phyloP scores from a whole-genome alignment of 2,113 vertebrate genomes.

The Mormoops blainvillei region DNA sequence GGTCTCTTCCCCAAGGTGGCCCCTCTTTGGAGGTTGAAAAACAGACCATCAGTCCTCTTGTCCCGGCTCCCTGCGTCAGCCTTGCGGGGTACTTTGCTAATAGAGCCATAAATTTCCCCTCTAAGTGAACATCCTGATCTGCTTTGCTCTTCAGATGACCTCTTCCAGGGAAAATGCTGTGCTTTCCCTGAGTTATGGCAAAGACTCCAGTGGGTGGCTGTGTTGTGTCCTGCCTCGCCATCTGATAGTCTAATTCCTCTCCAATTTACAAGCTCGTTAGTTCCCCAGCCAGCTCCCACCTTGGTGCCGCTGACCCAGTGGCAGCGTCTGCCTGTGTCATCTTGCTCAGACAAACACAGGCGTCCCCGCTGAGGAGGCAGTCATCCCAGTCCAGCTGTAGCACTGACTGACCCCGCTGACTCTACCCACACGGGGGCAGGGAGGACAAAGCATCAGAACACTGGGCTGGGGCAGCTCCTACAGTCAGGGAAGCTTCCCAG shows the following conservation, averaged over 20 bases:
- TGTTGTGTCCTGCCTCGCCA: constrained; percentile 43
- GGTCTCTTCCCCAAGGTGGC: neutral
- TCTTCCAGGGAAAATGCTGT: neutral
- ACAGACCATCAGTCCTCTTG: neutral
- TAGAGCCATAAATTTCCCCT: constrained; percentile 33
- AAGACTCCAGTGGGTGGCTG: constrained; percentile 2
- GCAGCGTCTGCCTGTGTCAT: constrained; percentile 48
- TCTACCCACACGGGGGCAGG: neutral
- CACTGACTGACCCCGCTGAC: constrained; percentile 15
- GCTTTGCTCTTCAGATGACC: constrained; percentile 53
- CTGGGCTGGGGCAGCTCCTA: neutral
- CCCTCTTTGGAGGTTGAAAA: neutral
- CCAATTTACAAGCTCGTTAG: constrained; percentile 64
- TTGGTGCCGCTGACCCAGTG: constrained; percentile 36
- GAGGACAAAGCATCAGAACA: neutral
- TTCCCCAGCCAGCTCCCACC: constrained; percentile 56
- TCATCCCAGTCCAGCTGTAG: neutral
- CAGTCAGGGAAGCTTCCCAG: neutral
- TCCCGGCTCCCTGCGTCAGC: neutral
- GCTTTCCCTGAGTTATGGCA: constrained; percentile 31
- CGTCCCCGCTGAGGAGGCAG: neutral
- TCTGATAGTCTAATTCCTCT: constrained; percentile 65
- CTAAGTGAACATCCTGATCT: constrained; percentile 35
- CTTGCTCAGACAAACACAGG: constrained; percentile 23
- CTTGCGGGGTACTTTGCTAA: neutral